Base-by-base conservation (phyloP, 1,140 invertebrate species). In the Pseudoatta argentina region DNA sequence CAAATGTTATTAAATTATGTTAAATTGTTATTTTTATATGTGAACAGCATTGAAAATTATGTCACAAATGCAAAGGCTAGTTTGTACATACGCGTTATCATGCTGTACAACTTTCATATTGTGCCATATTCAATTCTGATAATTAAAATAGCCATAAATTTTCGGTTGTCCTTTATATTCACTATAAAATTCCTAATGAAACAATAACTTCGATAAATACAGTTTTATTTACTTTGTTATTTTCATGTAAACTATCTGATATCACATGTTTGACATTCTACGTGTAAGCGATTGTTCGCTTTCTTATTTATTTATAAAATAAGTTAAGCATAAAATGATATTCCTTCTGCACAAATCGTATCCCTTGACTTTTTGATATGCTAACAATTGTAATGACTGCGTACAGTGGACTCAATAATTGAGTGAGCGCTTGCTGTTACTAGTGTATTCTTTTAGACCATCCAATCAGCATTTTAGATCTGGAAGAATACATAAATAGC, bases 241-340 rank as follows among this genome's bases (percentile, higher is more conserved):
- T 30, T 51, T 59, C 27, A 39, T 51, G 39, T 61, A 82, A 72
- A 82, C n/a, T 73, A 59, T 48, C 24, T 63, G 48, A 59, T 71
- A 73, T 83, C 79, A 75, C 79, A 83, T 61, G 24, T 34, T 21
- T 81, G 30, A 81, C 77, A 30, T 69, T 61, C 12, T 16, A 71
- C 30, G 34, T n/a, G 24, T 51, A 18, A 44, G 16, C 21, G 21
- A 63, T 39, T 8, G 39, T 48, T 48, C 53, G 66, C 53, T 16
- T 14, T 82, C 34, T 39, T 34, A 51, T 61, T 61, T 59, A 10
- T 48, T 24, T 73, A 39, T 12, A 55, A 73, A 73, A 75, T 83
- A 83, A 83, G 39, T 83, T 83, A 83, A 75, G 18, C 24, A 48
- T 30, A 12, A 71, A 57, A 39, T n/a, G 21, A 55, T 57, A 44